Percentiles rank a stretch among this genome's conserved stretches.
phyloP scores from a whole-genome alignment of 2,888 invertebrate species.

The Loripinus fragilis region DNA sequence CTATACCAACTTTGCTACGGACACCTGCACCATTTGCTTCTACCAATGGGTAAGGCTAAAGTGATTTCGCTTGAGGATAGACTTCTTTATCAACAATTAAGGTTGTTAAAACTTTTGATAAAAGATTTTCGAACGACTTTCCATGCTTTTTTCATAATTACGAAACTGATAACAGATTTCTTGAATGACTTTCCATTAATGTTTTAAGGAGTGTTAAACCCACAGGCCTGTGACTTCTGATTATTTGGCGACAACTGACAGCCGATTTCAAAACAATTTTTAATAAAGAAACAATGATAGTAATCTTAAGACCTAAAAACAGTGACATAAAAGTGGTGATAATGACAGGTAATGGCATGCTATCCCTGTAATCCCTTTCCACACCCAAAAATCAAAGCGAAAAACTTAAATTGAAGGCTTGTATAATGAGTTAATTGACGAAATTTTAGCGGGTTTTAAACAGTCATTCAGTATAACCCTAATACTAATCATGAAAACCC shows the following conservation, averaged over 20 bases:
- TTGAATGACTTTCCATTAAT: background rate
- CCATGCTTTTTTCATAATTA: too few relatives aligned
- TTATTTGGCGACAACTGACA: background rate
- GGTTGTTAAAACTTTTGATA: too few relatives aligned
- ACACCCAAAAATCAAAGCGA: conserved; percentile 17
- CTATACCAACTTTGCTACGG: too few relatives aligned
- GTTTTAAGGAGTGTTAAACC: background rate
- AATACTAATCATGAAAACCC: background rate
- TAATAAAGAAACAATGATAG: conserved; percentile 5
- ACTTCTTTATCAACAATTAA: too few relatives aligned
- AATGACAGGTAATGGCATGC: conserved; percentile 1
- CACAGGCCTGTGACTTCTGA: background rate
- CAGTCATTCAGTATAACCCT: background rate
- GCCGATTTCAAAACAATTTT: background rate
- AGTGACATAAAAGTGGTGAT: conserved; percentile 1
- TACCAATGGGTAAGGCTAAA: too few relatives aligned
- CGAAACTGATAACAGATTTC: background rate
- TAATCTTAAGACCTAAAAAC: background rate
- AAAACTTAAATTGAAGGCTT: background rate
- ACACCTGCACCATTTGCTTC: too few relatives aligned
- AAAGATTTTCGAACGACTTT: too few relatives aligned
- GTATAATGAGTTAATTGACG: conserved; percentile 13
- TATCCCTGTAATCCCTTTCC: conserved; percentile 12
- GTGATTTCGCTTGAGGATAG: too few relatives aligned
- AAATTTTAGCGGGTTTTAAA: background rate